These are phyloP conservation scores for Pemphredon lugubris DNA, from an alignment of 2,888 invertebrate genomes.

Conservation along the genomic window DNA sequence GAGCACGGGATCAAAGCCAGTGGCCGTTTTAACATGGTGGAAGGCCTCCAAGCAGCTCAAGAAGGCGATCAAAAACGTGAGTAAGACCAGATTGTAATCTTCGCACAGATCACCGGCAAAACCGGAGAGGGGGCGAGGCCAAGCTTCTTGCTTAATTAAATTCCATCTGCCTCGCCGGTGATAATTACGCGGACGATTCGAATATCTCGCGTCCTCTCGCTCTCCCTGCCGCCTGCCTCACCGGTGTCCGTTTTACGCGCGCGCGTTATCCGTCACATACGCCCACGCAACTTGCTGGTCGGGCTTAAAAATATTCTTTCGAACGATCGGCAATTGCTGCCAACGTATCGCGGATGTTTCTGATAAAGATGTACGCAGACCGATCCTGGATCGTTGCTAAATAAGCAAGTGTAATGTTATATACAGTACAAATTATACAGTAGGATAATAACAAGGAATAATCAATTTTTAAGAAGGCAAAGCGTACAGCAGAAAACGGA, in stretches of 20 bases:
- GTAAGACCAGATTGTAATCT: conserved; percentile 76
- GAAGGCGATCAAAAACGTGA: conserved; percentile 91
- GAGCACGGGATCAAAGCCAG: conserved; percentile 92
- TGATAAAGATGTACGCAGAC: too few relatives aligned
- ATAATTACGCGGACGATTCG: conserved; percentile 29
- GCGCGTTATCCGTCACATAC: background rate
- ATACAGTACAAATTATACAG: too few relatives aligned
- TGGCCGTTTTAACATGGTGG: conserved; percentile 95
- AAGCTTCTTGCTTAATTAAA: conserved; percentile 36
- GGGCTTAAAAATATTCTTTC: too few relatives aligned
- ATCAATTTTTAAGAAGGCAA: too few relatives aligned
- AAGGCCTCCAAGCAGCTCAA: conserved; percentile 92
- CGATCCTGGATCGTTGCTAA: too few relatives aligned
- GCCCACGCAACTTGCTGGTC: too few relatives aligned
- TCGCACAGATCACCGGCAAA: conserved; percentile 7
- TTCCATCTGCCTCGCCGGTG: conserved; percentile 15
- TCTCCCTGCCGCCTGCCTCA: background rate
- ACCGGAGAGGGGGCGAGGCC: conserved; percentile 10
- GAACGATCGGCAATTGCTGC: too few relatives aligned
- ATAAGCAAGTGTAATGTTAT: too few relatives aligned
- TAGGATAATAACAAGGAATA: too few relatives aligned
- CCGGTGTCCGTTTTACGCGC: too few relatives aligned
- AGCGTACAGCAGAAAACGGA: too few relatives aligned
- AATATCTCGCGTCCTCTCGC: conserved; percentile 4
- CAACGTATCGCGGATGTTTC: too few relatives aligned